phyloP scores from a whole-genome alignment of 2,797 vertebrate genomes.

The Phyllotis vaccarum region DNA sequence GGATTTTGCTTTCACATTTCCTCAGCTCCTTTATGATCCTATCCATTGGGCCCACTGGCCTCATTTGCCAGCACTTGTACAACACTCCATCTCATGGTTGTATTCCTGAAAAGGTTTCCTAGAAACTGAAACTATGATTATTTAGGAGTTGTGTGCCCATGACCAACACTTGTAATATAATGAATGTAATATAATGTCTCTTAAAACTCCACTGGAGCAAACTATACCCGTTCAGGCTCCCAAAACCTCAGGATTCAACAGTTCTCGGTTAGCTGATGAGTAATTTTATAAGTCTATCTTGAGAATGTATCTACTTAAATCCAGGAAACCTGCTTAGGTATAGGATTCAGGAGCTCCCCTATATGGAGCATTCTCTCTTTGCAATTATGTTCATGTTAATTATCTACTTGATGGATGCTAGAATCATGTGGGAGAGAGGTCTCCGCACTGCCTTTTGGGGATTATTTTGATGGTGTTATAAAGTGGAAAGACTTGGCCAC shows the following conservation, averaged over 20 bases:
- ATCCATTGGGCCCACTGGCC: neutral
- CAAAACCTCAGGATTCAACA: neutral
- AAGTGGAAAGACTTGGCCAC: neutral
- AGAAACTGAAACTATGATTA: conserved; percentile 41
- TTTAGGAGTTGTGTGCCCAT: neutral
- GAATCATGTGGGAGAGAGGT: neutral
- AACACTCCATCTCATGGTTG: neutral
- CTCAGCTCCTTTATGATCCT: neutral
- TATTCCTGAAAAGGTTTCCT: conserved; percentile 33
- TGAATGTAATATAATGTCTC: conserved; percentile 34
- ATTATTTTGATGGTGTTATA: neutral
- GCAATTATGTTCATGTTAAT: neutral
- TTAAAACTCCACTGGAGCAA: neutral
- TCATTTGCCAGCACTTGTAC: neutral
- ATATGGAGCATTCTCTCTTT: neutral
- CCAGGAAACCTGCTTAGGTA: neutral
- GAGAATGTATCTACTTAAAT: conserved; percentile 44
- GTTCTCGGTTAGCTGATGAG: conserved; percentile 19
- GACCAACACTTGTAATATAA: neutral
- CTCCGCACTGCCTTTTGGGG: neutral
- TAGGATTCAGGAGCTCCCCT: neutral
- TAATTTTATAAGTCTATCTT: conserved; percentile 27
- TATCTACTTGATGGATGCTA: neutral
- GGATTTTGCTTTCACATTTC: conserved; percentile 45
- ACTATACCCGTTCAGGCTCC: neutral